phyloP scores from a whole-genome alignment of 2,113 vertebrate species.

The Garra rufa region DNA sequence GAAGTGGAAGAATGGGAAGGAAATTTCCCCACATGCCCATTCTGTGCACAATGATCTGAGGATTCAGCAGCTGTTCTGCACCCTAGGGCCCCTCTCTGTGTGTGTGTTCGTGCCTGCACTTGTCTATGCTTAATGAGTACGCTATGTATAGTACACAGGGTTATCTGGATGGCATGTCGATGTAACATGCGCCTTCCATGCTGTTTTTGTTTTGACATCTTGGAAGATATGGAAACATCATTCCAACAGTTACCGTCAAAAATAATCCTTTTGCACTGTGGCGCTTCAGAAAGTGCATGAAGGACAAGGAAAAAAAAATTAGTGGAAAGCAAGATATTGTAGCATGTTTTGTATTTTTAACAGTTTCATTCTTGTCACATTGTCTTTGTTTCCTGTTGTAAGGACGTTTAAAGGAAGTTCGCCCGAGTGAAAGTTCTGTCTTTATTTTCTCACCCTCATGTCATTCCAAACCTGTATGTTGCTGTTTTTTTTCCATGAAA shows the following conservation, averaged over 20 bases:
- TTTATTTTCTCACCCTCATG: background rate
- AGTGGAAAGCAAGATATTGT: background rate
- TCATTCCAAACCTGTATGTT: background rate
- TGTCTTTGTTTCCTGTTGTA: conserved; percentile 32
- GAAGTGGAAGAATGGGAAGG: background rate
- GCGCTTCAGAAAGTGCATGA: background rate
- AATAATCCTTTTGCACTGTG: background rate
- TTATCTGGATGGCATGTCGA: conserved; percentile 26
- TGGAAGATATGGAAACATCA: conserved; percentile 37
- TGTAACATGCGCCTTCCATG: conserved; percentile 33
- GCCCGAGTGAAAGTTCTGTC: background rate
- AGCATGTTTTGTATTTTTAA: conserved; percentile 1
- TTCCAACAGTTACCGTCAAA: background rate
- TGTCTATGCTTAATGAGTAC: conserved; percentile 27
- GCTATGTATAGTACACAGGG: conserved; percentile 44
- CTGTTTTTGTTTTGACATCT: conserved; percentile 44
- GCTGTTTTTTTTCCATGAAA: conserved; percentile 1
- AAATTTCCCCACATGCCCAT: background rate
- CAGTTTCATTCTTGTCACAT: background rate
- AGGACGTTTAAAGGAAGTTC: conserved; percentile 18
- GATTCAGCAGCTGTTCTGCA: conserved; percentile 44
- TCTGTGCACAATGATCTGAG: conserved; percentile 38
- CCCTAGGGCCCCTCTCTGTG: background rate
- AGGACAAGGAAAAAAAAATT: background rate
- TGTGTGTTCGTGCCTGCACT: conserved; percentile 19